Percentiles rank a stretch among this genome's conserved stretches.
phyloP scores from a whole-genome alignment of 1,140 invertebrate species.

The Ectropis grisescens region DNA sequence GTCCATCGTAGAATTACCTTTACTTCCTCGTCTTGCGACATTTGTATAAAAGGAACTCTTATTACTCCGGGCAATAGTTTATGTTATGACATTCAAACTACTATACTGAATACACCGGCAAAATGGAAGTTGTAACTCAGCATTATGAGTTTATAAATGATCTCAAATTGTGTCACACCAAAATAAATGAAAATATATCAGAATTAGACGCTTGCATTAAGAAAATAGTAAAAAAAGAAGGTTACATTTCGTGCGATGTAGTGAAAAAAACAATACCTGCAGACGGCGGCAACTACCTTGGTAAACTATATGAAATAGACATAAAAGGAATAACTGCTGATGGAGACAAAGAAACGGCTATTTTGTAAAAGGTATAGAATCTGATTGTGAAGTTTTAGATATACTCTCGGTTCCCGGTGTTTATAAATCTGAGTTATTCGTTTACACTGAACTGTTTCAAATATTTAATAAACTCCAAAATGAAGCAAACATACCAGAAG shows the following conservation, averaged over 20 bases:
- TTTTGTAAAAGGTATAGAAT: conserved; percentile 39
- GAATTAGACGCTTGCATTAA: conserved; percentile 14
- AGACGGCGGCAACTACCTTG: conserved; percentile 31
- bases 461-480: conserved; percentile 26
- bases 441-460: conserved; percentile 27
- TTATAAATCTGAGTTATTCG: conserved; percentile 27
- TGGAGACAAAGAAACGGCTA: conserved; percentile 20
- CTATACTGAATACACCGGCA: not conserved
- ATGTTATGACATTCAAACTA: too few species aligned
- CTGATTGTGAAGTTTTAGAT: conserved; percentile 26
- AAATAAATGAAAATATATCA: too few species aligned
- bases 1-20: too few species aligned
- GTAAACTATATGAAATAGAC: conserved; percentile 27
- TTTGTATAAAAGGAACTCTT: too few species aligned
- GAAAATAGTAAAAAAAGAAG: conserved; percentile 18
- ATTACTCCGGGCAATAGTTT: too few species aligned
- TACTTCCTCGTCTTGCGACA: too few species aligned
- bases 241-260: conserved; percentile 15
- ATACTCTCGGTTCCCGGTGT: conserved; percentile 25
- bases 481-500: conserved; percentile 17
- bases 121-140: conserved; percentile 6
- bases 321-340: conserved; percentile 19
- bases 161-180: too few species aligned
- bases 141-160: not conserved
- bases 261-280: conserved; percentile 17